A percentile compares a stretch with the other conserved stretches of the same genome.
Conservation (phyloP, 2,797 vertebrate species). For the Sus cebifrons region DNA sequence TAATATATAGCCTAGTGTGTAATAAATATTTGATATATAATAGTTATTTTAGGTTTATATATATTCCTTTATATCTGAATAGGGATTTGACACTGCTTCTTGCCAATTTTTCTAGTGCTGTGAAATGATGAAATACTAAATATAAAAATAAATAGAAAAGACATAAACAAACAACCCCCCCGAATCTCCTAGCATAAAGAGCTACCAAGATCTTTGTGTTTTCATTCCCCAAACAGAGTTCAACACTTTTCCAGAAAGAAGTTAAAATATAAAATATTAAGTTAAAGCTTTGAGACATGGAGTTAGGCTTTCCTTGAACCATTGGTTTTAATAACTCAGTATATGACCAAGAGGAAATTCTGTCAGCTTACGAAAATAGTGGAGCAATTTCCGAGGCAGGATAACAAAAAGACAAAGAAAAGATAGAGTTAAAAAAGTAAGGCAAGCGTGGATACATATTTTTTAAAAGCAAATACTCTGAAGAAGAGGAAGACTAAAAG, state of each 20-base stretch:
- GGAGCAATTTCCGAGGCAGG: not conserved
- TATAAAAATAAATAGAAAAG: not conserved
- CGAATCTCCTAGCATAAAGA: not conserved
- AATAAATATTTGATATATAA: not conserved
- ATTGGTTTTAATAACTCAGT: not conserved
- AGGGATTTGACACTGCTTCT: not conserved
- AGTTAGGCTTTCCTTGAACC: not conserved
- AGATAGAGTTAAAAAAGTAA: not conserved
- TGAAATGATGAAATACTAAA: not conserved
- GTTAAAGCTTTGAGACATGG: not conserved
- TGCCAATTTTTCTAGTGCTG: not conserved
- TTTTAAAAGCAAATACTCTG: not conserved
- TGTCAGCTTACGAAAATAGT: not conserved
- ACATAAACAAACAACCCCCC: not conserved
- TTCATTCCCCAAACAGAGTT: not conserved
- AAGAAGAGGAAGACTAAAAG: not conserved
- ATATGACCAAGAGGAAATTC: not conserved
- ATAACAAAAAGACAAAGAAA: not conserved
- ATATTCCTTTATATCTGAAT: not conserved
- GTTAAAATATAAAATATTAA: not conserved
- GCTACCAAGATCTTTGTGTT: not conserved
- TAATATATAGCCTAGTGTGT: not conserved
- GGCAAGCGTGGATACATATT: not conserved
- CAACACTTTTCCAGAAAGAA: not conserved
- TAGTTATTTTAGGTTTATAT: not conserved